These are phyloP conservation scores for Zaprionus tsacasi DNA, from an alignment of 1,140 invertebrate species.

Conservation along the genomic window DNA sequence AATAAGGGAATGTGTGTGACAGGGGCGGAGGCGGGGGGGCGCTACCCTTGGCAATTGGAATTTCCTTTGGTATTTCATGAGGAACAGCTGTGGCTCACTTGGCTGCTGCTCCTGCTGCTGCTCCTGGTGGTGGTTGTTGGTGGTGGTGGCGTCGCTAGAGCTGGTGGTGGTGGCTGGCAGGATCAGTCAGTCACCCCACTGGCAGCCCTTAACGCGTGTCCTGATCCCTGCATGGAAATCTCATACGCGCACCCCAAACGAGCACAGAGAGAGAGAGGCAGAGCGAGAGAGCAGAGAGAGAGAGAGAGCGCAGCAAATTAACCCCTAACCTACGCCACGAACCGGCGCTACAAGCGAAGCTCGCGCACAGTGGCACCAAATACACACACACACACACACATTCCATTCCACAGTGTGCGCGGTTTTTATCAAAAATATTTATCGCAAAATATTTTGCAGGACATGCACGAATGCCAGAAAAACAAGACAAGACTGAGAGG, in stretches of 20 bases:
- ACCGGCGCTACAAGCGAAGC: constrained; percentile 16
- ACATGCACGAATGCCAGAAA: constrained; percentile 32
- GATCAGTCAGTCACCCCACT: constrained; percentile 49
- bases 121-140: constrained; percentile 7
- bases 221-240: constrained; percentile 40
- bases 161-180: constrained; percentile 18
- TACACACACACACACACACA: too few species aligned
- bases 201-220: constrained; percentile 18
- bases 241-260: constrained; percentile 15
- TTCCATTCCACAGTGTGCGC: constrained; percentile 39
- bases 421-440: constrained; percentile 51
- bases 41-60: constrained; percentile 74
- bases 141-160: constrained; percentile 5
- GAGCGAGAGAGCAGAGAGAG: background rate
- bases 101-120: constrained; percentile 2
- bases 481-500: background rate
- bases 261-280: constrained; percentile 2
- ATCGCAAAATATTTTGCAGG: constrained; percentile 44
- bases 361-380: constrained; percentile 45
- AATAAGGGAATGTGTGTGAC: constrained; percentile 49
- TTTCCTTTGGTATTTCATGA: constrained; percentile 63
- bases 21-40: constrained; percentile 43
- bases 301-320: constrained; percentile 10
- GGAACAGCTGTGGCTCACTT: constrained; percentile 48
- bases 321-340: constrained; percentile 55